phyloP scores from a whole-genome alignment of 2,888 invertebrate species.

The Exephanes ischioxanthus region DNA sequence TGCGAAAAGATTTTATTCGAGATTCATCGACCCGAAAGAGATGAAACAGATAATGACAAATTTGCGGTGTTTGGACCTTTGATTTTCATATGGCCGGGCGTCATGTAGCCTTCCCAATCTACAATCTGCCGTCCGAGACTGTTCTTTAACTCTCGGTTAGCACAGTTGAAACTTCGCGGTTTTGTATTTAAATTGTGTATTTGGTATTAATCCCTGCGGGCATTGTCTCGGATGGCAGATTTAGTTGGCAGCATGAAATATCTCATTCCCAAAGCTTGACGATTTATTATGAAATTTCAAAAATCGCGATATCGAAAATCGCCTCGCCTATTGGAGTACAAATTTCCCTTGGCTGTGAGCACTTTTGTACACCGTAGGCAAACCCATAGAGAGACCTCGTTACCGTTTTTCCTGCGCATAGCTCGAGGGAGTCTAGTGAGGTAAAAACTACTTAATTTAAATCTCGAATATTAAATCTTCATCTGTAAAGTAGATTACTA shows the following conservation, averaged over 20 bases:
- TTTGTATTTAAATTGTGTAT: background rate
- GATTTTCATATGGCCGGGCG: background rate
- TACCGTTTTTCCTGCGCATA: background rate
- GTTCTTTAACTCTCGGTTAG: background rate
- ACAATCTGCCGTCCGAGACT: slow-evolving; percentile 11
- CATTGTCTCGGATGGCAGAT: slow-evolving; percentile 25
- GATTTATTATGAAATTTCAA: slow-evolving; percentile 19
- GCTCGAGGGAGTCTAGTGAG: background rate
- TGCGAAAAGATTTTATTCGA: slow-evolving; percentile 1
- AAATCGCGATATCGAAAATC: background rate
- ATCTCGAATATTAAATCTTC: background rate
- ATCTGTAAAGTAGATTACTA: background rate
- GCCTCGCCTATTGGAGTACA: slow-evolving; percentile 10
- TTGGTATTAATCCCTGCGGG: background rate
- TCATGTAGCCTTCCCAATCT: background rate
- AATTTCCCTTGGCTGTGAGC: slow-evolving; percentile 41
- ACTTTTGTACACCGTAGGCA: slow-evolving; percentile 5
- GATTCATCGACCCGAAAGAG: background rate
- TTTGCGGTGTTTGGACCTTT: slow-evolving; percentile 5
- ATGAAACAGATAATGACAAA: background rate
- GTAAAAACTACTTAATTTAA: background rate
- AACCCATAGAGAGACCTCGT: slow-evolving; percentile 26
- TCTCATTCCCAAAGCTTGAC: slow-evolving; percentile 56
- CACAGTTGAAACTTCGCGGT: too few species aligned
- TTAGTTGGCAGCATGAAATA: slow-evolving; percentile 55